Evolutionary conservation across 2,113 vertebrate species (phyloP).

Genomic region (Ranitomeya variabilis): DNA sequence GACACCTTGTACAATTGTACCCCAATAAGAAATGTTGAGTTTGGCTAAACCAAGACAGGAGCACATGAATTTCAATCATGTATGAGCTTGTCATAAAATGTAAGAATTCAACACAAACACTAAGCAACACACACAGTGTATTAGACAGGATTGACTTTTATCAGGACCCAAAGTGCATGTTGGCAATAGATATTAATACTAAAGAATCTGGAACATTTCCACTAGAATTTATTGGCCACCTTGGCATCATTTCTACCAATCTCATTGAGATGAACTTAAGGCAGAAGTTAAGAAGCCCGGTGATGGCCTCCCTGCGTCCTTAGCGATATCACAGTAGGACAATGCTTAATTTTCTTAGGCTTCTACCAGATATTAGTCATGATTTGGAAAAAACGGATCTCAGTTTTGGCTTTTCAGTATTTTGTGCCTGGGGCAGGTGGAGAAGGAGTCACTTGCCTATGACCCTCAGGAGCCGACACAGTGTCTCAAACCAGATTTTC

Average conservation of each 20-base stretch:
- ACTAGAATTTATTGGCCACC: background rate
- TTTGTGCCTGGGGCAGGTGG: background rate
- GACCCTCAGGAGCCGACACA: background rate
- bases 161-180: no score
- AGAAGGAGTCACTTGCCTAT: background rate
- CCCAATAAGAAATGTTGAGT: no score
- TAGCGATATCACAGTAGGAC: background rate
- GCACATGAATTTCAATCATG: no score
- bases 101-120: no score
- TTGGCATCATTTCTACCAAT: background rate
- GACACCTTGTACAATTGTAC: no score
- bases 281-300: background rate
- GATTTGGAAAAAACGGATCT: background rate
- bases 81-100: no score
- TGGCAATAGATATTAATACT: no score
- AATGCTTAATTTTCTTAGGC: no score
- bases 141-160: no score
- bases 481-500: constrained; percentile 38
- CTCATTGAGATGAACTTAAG: background rate
- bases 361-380: background rate
- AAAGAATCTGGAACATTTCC: background rate
- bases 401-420: constrained; percentile 15
- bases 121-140: no score
- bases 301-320: background rate
- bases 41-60: no score